phyloP scores from a whole-genome alignment of 2,888 invertebrate genomes.

The Melinaea marsaeus region DNA sequence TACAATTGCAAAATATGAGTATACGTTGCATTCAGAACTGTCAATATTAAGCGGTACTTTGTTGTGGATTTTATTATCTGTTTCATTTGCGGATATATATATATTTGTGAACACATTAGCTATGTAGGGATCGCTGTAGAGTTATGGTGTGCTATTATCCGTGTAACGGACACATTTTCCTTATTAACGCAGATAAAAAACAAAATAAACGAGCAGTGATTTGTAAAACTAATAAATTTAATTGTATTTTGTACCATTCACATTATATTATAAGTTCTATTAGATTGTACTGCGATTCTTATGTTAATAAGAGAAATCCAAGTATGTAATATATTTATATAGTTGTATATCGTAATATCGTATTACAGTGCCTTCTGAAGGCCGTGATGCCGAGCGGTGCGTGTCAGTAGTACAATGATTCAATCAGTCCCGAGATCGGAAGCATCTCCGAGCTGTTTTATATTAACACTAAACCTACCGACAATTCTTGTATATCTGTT shows the following conservation, averaged over 20 bases:
- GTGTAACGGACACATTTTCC: background rate
- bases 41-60: conserved; percentile 16
- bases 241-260: too few species aligned
- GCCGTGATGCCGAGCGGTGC: conserved; percentile 17
- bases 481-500: too few species aligned
- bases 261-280: too few species aligned
- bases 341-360: background rate
- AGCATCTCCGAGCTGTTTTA: too few species aligned
- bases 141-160: conserved; percentile 45
- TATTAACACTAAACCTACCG: too few species aligned
- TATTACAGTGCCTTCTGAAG: conserved; percentile 17
- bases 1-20: conserved; percentile 13
- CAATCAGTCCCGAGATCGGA: conserved; percentile 11
- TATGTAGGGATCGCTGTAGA: conserved; percentile 38
- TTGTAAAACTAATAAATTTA: too few species aligned
- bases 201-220: background rate
- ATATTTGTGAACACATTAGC: conserved; percentile 16
- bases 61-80: background rate
- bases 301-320: background rate
- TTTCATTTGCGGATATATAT: background rate
- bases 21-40: conserved; percentile 19
- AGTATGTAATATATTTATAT: background rate
- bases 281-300: too few species aligned
- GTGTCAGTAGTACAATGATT: conserved; percentile 22
- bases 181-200: conserved; percentile 1